phyloP scores from a whole-genome alignment of 1,140 invertebrate genomes.

The Pantala flavescens region DNA sequence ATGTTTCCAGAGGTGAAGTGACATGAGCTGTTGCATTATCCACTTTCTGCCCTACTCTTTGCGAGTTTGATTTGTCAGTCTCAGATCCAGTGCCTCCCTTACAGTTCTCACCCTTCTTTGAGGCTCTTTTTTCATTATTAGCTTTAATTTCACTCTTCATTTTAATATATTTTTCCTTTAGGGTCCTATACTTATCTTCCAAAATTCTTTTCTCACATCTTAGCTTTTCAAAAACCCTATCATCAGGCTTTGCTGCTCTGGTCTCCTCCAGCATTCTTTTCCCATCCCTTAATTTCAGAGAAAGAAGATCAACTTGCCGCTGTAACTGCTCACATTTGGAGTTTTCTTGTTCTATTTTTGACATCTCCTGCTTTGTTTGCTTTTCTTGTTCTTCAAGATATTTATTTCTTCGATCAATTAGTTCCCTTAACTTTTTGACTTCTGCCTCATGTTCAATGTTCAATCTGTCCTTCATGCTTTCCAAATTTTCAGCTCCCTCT shows the following conservation, averaged over 20 bases:
- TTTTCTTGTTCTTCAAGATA: slow-evolving; percentile 13
- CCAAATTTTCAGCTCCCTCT: slow-evolving; percentile 16
- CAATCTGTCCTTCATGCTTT: slow-evolving; percentile 15
- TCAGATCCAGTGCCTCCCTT: slow-evolving; percentile 48
- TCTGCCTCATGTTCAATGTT: slow-evolving; percentile 12
- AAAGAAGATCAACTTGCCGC: slow-evolving; percentile 13
- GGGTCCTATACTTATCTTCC: slow-evolving; percentile 64
- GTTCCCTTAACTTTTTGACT: slow-evolving; percentile 11
- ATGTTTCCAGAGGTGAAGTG: not conserved
- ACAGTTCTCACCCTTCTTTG: slow-evolving; percentile 11
- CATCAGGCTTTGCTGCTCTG: slow-evolving; percentile 5
- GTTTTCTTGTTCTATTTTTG: slow-evolving; percentile 9
- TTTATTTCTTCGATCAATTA: slow-evolving; percentile 14
- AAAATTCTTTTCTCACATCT: slow-evolving; percentile 58
- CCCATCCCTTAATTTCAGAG: slow-evolving; percentile 11
- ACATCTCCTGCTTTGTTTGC: slow-evolving; percentile 14
- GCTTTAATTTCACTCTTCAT: slow-evolving; percentile 65
- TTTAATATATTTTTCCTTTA: slow-evolving; percentile 71
- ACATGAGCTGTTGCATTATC: not conserved
- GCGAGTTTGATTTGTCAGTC: slow-evolving; percentile 60
- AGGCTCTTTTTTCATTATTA: slow-evolving; percentile 37
- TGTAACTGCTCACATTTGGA: slow-evolving; percentile 14
- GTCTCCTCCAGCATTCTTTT: slow-evolving; percentile 12
- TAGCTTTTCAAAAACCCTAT: slow-evolving; percentile 42
- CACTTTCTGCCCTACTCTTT: slow-evolving; percentile 24